Evolutionary conservation across 1,140 invertebrate genomes (phyloP).

Genomic region (Galendromus occidentalis): DNA sequence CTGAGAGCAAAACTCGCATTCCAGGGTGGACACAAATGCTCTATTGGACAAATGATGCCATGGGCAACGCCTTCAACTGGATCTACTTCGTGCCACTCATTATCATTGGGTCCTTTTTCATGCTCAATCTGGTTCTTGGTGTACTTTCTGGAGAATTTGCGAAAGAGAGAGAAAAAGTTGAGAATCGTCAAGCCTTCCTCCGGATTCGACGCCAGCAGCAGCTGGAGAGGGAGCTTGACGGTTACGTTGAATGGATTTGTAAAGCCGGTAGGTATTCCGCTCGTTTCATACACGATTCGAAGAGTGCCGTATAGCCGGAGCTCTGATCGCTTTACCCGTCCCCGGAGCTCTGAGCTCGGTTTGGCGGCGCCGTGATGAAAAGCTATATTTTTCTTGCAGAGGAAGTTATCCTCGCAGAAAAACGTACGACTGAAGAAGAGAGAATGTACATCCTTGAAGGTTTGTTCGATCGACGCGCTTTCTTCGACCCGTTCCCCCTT

Average conservation of each 20-base stretch:
- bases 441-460: conserved; percentile 11
- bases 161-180: conserved; percentile 99
- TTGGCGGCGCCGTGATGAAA: too few species aligned
- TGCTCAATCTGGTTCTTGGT: conserved; percentile 99
- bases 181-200: conserved; percentile 98
- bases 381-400: not conserved
- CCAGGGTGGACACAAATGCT: conserved; percentile 42
- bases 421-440: conserved; percentile 10
- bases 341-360: not conserved
- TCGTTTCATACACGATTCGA: not conserved
- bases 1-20: not conserved
- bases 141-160: conserved; percentile 99
- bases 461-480: conserved; percentile 9
- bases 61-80: conserved; percentile 96
- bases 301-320: too few species aligned
- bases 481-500: too few species aligned
- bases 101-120: conserved; percentile 99
- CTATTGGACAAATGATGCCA: conserved; percentile 79
- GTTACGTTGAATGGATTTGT: conserved; percentile 99
- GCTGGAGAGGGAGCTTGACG: conserved; percentile 94
- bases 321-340: too few species aligned
- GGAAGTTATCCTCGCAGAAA: conserved; percentile 11
- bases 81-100: conserved; percentile 99
- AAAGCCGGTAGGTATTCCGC: conserved; percentile 64
- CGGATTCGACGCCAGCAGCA: conserved; percentile 96